phyloP scores from a whole-genome alignment of 2,113 vertebrate species.

The Bucco capensis region DNA sequence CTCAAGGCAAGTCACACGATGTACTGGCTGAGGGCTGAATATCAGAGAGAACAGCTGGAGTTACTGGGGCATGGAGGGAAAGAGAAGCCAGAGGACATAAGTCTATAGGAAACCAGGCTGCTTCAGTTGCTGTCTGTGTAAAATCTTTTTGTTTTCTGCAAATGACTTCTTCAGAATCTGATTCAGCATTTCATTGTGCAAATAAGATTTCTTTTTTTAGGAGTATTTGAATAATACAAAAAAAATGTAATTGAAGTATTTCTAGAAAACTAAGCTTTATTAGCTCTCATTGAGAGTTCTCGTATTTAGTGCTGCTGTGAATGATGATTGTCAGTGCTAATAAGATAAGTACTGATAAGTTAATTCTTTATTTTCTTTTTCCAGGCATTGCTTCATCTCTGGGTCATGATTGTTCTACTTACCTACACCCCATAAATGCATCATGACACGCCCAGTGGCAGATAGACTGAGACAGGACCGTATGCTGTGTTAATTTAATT shows the following conservation, averaged over 20 bases:
- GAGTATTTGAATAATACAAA: background rate
- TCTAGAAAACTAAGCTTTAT: background rate
- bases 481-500: background rate
- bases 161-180: background rate
- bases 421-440: slow-evolving; percentile 98
- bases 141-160: background rate
- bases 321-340: background rate
- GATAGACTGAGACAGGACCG: slow-evolving; percentile 43
- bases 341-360: background rate
- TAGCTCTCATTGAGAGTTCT: background rate
- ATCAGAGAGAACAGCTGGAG: background rate
- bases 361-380: background rate
- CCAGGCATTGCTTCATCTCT: slow-evolving; percentile 91
- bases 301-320: background rate
- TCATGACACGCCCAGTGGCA: slow-evolving; percentile 77
- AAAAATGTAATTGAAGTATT: background rate
- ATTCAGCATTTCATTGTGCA: background rate
- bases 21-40: background rate
- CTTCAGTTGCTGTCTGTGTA: background rate
- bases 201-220: background rate
- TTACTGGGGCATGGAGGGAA: background rate
- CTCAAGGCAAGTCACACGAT: background rate
- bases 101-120: background rate
- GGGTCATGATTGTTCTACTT: slow-evolving; percentile 97
- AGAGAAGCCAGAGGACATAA: background rate